Percentiles rank a stretch among this genome's conserved stretches.
These are phyloP conservation scores for Xenopus tropicalis DNA, from an alignment of 2,113 vertebrate species.

Conservation along the genomic window DNA sequence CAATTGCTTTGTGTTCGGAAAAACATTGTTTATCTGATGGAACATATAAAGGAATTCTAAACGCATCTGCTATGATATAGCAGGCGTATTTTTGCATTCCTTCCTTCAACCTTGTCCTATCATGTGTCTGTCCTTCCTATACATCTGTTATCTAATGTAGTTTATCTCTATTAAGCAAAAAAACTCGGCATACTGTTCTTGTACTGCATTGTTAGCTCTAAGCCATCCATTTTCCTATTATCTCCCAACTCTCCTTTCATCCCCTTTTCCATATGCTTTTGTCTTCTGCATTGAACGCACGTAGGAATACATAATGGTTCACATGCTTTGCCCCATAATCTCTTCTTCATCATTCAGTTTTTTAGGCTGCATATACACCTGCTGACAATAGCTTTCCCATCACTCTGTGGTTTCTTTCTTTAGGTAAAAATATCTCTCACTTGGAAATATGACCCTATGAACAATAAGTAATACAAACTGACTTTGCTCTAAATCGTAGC, in stretches of 20 bases:
- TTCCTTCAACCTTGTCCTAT: slow-evolving; percentile 45
- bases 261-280: slow-evolving; percentile 2
- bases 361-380: background rate
- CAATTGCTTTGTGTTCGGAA: background rate
- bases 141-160: slow-evolving; percentile 28
- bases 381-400: background rate
- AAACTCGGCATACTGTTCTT: slow-evolving; percentile 23
- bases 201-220: slow-evolving; percentile 22
- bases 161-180: slow-evolving; percentile 37
- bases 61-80: slow-evolving; percentile 21
- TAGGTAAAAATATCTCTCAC: no score
- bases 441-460: no score
- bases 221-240: slow-evolving; percentile 41
- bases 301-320: slow-evolving; percentile 25
- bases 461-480: no score
- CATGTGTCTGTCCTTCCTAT: slow-evolving; percentile 33
- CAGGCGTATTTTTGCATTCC: slow-evolving; percentile 22
- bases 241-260: slow-evolving; percentile 13
- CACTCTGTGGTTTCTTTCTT: background rate
- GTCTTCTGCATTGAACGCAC: slow-evolving; percentile 1
- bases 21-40: slow-evolving; percentile 19
- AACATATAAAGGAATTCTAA: slow-evolving; percentile 24
- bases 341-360: slow-evolving; percentile 10
- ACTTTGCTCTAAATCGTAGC: no score
- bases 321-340: slow-evolving; percentile 5